These are phyloP conservation scores for Leucophenga maculata DNA, from an alignment of 2,888 invertebrate species.

Conservation along the genomic window DNA sequence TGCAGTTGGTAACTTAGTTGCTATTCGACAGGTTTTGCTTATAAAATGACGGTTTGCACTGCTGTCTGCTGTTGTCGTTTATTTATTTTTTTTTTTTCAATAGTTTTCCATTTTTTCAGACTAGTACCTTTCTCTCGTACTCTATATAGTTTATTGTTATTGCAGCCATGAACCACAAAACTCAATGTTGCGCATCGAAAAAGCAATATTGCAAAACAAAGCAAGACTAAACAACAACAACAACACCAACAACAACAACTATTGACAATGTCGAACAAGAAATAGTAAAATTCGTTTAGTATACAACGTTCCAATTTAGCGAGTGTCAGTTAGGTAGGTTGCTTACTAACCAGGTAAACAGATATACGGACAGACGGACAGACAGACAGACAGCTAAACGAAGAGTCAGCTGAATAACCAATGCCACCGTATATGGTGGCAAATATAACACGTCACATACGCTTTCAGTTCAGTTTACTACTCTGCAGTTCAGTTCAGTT, in stretches of 20 bases:
- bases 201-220: conserved; percentile 11
- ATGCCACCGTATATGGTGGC: conserved; percentile 43
- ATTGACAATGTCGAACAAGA: background rate
- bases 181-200: conserved; percentile 42
- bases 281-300: conserved; percentile 6
- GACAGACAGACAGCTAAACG: background rate
- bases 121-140: conserved; percentile 41
- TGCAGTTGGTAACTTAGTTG: background rate
- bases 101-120: conserved; percentile 46
- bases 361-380: background rate
- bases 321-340: conserved; percentile 8
- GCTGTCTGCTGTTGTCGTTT: conserved; percentile 55
- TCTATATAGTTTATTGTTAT: conserved; percentile 42
- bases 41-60: background rate
- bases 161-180: conserved; percentile 42
- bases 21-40: too few species aligned
- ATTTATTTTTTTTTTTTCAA: too few species aligned
- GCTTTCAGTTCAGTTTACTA: too few species aligned
- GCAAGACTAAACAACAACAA: conserved; percentile 6
- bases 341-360: background rate
- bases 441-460: conserved; percentile 55
- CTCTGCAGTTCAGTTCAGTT: conserved; percentile 39
- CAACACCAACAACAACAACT: background rate
- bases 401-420: background rate
- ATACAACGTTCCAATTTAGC: conserved; percentile 9